Conservation (phyloP, 2,797 vertebrate genomes). For the Spinus olivaceus region DNA sequence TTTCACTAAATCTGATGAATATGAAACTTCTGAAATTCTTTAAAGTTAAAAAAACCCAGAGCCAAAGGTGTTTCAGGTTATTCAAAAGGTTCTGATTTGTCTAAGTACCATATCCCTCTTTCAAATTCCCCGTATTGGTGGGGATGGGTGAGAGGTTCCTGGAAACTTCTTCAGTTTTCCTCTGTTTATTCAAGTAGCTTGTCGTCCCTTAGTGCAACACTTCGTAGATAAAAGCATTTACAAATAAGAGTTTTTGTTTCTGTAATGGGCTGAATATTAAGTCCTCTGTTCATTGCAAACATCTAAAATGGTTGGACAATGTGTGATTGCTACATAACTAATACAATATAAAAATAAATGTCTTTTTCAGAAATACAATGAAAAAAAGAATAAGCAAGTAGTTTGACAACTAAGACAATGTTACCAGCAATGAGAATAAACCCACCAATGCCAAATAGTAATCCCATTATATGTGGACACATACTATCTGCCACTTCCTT, state of each 20-base stretch:
- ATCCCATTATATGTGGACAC: neutral
- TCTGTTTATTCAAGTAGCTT: neutral
- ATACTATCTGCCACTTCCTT: neutral
- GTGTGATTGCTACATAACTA: neutral
- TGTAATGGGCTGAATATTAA: neutral
- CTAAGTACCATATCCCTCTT: neutral
- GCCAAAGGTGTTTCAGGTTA: neutral
- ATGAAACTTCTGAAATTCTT: neutral
- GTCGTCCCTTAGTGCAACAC: neutral
- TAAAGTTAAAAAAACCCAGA: neutral
- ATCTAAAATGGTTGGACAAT: neutral
- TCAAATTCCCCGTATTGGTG: accelerated
- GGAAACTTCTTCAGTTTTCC: neutral
- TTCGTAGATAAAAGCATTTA: neutral
- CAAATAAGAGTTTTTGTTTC: neutral
- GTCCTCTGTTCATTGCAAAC: neutral
- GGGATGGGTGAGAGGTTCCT: neutral
- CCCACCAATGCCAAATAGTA: neutral
- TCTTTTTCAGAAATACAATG: neutral
- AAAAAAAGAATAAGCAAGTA: neutral
- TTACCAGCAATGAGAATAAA: neutral
- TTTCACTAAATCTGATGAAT: neutral
- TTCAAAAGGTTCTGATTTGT: neutral
- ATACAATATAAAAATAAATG: neutral
- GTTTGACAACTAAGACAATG: neutral